Percentiles rank a stretch among this genome's conserved stretches.
Evolutionary conservation across 2,113 vertebrate species (phyloP).

Genomic region (Oriolus oriolus): DNA sequence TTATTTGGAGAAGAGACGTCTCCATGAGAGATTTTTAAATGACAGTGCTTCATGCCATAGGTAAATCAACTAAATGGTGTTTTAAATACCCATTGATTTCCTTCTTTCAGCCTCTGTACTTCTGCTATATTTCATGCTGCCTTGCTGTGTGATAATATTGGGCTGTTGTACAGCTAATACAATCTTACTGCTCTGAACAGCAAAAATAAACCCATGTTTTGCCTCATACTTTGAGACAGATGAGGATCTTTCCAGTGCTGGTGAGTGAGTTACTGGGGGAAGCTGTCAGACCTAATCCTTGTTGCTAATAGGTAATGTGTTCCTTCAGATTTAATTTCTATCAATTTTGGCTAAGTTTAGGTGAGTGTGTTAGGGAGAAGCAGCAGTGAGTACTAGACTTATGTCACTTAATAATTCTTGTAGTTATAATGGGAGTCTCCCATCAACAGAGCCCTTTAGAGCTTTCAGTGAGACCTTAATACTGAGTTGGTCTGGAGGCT

Average conservation of each 20-base stretch:
- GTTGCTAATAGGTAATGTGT: not conserved
- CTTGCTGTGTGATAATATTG: not conserved
- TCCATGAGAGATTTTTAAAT: slow-evolving; percentile 15
- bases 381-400: not conserved
- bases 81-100: slow-evolving; percentile 37
- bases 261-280: not conserved
- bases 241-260: not conserved
- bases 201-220: not conserved
- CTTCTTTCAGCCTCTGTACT: not conserved
- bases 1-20: slow-evolving; percentile 13
- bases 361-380: not conserved
- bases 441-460: not conserved
- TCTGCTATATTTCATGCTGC: not conserved
- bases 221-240: not conserved
- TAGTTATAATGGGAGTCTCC: not conserved
- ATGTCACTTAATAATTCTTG: not conserved
- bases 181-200: not conserved
- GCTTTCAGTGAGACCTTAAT: not conserved
- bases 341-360: not conserved
- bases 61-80: slow-evolving; percentile 41
- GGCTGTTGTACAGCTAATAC: not conserved
- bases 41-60: not conserved
- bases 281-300: not conserved
- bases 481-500: not conserved
- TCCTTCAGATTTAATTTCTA: not conserved